Conservation (phyloP, 2,797 vertebrate genomes). For the Phrynocephalus guinanensis region DNA sequence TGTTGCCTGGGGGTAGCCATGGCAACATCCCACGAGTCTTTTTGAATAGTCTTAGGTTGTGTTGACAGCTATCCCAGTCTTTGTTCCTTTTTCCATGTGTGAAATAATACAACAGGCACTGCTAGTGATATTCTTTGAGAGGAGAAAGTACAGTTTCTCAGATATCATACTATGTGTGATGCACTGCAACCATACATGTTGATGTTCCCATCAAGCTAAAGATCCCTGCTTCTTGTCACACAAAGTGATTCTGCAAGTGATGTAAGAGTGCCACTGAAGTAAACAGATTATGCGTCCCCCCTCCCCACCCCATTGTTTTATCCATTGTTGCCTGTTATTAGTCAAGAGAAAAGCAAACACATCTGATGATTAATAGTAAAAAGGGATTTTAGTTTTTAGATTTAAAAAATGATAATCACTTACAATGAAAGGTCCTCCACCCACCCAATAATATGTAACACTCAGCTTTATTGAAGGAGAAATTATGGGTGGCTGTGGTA, state of each 20-base stretch:
- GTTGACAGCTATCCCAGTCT: not conserved
- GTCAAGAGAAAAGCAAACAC: conserved; percentile 19
- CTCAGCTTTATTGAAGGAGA: not conserved
- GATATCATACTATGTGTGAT: not conserved
- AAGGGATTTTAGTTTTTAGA: not conserved
- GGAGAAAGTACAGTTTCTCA: not conserved
- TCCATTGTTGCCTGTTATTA: conserved; percentile 10
- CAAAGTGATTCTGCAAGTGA: conserved; percentile 32
- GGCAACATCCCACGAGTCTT: conserved; percentile 38
- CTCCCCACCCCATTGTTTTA: not conserved
- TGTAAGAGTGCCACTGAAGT: conserved; percentile 12
- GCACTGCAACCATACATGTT: not conserved
- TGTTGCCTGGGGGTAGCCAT: conserved; percentile 23
- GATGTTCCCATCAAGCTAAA: not conserved
- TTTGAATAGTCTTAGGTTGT: conserved; percentile 2
- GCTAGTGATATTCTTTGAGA: not conserved
- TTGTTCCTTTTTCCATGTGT: not conserved
- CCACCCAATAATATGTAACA: not conserved
- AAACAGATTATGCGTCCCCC: not conserved
- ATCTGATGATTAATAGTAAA: conserved; percentile 5
- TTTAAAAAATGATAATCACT: conserved; percentile 6
- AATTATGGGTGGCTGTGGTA: not conserved
- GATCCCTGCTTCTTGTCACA: conserved; percentile 23
- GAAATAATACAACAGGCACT: too few relatives aligned
- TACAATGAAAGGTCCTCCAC: not conserved